Base-by-base conservation (phyloP, 2,113 vertebrate genomes). In the Glaucomys volans region DNA sequence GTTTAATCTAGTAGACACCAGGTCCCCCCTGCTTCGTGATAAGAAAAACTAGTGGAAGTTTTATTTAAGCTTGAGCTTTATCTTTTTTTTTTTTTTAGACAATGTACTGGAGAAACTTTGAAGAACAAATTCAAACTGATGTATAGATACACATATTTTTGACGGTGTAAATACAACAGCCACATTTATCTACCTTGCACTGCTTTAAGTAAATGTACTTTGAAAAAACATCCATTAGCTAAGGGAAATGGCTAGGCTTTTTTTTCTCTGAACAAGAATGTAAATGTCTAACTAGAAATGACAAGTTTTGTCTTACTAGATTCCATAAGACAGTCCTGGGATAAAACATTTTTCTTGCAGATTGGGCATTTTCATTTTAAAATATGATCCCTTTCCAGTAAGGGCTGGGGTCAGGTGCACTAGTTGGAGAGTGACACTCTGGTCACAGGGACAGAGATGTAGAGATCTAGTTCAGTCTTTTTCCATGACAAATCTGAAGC, bases 141-240 rank as follows among this genome's bases (percentile, higher is more conserved):
- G 1, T 62, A 82, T 88, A 50, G 26, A 71, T 52, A 69, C 1
- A 2, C 81, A 66, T 91, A 69, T 64, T 97, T 97, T 98, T 95
- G 95, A 97, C 87, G 96, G 94, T 98, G 97, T 98, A 98, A 98
- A 98, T 98, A 98, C 35, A 93, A 90, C 82, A 88, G 96, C 91
- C 97, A 95, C 93, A 59, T 93, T 97, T 88, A 84, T 95, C 92
- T 77, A 50, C 88, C 82, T 88, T 93, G 96, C 95, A 96, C 97
- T 97, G 97, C 97, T 97, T 93, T 97, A 89, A 0, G 89, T 64
- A 82, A 97, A 74, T 87, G 91, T 67, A 84, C 74, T 89, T 83
- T 30, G 42, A 35, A 54, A 96, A 95, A 93, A 87, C 6, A 52
- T 66, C 75, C 86, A 75, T 86, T 95, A 96, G 83, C 66, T 93